Percentiles rank a stretch among this genome's conserved stretches.
phyloP scores from a whole-genome alignment of 2,888 invertebrate species.

The Hoplodrina ambigua region DNA sequence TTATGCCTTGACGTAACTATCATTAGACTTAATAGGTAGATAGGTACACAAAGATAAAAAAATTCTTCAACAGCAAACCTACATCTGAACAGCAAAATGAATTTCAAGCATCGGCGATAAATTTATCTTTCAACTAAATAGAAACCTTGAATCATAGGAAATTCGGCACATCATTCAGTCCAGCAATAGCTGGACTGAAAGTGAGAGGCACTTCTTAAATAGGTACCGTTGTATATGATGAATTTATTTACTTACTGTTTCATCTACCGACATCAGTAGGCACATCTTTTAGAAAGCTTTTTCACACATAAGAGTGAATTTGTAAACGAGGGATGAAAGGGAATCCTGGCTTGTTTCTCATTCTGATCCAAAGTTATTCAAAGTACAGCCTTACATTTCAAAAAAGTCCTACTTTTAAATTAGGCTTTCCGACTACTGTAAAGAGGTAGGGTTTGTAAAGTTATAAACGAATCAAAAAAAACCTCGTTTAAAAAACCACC shows the following conservation, averaged over 20 bases:
- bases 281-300: background rate
- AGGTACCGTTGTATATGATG: background rate
- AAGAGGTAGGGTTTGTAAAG: too few species aligned
- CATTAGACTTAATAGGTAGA: background rate
- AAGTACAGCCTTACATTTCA: too few species aligned
- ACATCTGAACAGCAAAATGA: too few species aligned
- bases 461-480: background rate
- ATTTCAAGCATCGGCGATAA: background rate
- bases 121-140: background rate
- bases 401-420: too few species aligned
- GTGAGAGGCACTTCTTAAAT: background rate
- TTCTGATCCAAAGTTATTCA: too few species aligned
- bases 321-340: background rate
- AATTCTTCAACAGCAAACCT: background rate
- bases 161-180: background rate
- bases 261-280: background rate
- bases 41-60: background rate
- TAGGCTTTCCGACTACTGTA: too few species aligned
- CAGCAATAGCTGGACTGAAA: slow-evolving; percentile 9
- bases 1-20: background rate
- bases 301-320: background rate
- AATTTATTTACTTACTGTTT: slow-evolving; percentile 4
- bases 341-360: too few species aligned
- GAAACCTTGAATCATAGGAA: background rate
- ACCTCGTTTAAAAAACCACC: background rate